Evolutionary conservation across 2,888 invertebrate species (phyloP), one percentile per base, ranked within the genome.

Genomic region (Parnassius apollo): DNA sequence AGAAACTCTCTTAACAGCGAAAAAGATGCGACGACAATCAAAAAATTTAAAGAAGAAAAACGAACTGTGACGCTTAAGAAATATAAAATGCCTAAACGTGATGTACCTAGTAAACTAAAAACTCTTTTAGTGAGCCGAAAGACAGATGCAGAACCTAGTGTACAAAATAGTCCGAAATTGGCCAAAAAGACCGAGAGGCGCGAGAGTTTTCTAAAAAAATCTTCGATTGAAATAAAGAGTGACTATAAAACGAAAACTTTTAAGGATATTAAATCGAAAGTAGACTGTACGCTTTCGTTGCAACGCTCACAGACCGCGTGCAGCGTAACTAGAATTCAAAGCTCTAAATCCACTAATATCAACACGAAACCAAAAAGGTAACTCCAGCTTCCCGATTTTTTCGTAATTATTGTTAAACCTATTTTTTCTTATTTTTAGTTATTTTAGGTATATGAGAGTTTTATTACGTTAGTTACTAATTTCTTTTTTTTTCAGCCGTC

Each of bases 211-310:
- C 73, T 82, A 48, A 91, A 91, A 72, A 91, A 90, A 73, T 87
- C 80, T 69, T 78, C 84, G 9, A 94, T 95, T 59, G 97, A 97
- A 57, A 95, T 96, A 94, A 96, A 95, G 84, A 93, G 89, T 57
- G 95, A 96, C 72, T 94, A 93, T 71, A 94, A 94, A 74, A 92
- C 93, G 49, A 95, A 95, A 78, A 94, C 95, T 11, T 94, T 95
- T 69, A 96, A 96, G 85, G 97, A 98, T 81, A 95, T 98, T 46
- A 98, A 98, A 85, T 96, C 98, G 55, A 96, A 96, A 86, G 95
- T 97, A 66, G 93, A 93, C 69, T 93, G 94, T 76, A 90, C 92
- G 22, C 89, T 89, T 74, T 88, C 90, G 9, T 77, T 91, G 68
- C 90, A 92, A 82, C 80, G 91, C 66, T 91, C 91, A 57, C 91